Evolutionary conservation across 2,113 vertebrate genomes (phyloP).

Genomic region (Dissostichus mawsoni): DNA sequence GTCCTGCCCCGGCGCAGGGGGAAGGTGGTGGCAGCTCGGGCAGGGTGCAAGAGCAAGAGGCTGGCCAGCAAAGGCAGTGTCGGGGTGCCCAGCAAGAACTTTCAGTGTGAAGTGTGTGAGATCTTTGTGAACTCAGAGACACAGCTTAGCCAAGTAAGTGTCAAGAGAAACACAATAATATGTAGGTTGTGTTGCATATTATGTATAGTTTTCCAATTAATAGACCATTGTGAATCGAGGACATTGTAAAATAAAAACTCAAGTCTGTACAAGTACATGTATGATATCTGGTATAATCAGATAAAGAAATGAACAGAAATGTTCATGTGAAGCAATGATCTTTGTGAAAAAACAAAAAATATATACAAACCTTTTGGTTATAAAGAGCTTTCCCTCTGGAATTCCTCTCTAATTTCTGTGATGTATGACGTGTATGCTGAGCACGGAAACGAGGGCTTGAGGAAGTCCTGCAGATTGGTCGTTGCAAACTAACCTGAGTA

Average conservation of each 20-base stretch:
- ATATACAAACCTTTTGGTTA: too few species aligned
- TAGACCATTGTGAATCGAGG: background rate
- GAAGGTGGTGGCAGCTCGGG: slow-evolving; percentile 87
- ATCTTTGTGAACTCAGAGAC: slow-evolving; percentile 98
- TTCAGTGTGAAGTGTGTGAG: slow-evolving; percentile 97
- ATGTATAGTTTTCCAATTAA: background rate
- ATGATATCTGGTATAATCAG: background rate
- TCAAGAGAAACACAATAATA: background rate
- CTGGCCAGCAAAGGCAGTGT: slow-evolving; percentile 90
- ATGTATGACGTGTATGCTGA: slow-evolving; percentile 38
- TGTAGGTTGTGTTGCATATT: background rate
- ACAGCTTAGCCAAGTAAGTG: slow-evolving; percentile 95
- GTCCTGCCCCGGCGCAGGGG: slow-evolving; percentile 88
- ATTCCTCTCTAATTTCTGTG: background rate
- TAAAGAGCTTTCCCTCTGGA: slow-evolving; percentile 20
- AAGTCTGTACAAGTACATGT: background rate
- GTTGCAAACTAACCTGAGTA: slow-evolving; percentile 32
- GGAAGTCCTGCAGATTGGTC: slow-evolving; percentile 50
- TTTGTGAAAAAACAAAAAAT: too few species aligned
- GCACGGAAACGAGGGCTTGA: slow-evolving; percentile 8
- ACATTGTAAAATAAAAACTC: background rate
- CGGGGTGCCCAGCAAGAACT: slow-evolving; percentile 89
- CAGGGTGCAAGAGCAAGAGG: slow-evolving; percentile 90
- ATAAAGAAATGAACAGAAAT: slow-evolving; percentile 2
- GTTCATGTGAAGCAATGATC: background rate